Evolutionary conservation across 2,113 vertebrate genomes (phyloP).

Genomic region (Sturnus vulgaris): DNA sequence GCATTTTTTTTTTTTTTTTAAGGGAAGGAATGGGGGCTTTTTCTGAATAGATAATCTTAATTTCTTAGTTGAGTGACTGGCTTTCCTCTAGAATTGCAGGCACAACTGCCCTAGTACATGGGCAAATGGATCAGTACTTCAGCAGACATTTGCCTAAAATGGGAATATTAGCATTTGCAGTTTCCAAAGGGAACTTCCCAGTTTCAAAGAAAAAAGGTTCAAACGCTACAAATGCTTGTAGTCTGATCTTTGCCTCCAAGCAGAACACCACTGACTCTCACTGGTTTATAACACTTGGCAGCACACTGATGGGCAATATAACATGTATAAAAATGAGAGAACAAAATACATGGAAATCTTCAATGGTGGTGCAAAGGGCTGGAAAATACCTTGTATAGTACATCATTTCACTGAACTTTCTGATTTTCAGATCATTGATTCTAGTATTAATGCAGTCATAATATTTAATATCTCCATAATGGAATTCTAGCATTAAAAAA

Average conservation of each 20-base stretch:
- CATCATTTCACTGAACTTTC: slow-evolving; percentile 43
- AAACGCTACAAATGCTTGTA: not conserved
- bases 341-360: slow-evolving; percentile 19
- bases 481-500: not conserved
- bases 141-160: not conserved
- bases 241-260: not conserved
- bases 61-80: not conserved
- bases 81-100: not conserved
- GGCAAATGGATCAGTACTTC: not conserved
- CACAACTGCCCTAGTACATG: not conserved
- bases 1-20: not conserved
- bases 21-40: not conserved
- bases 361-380: not conserved
- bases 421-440: slow-evolving; percentile 58
- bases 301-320: slow-evolving; percentile 16
- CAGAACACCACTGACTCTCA: not conserved
- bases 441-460: slow-evolving; percentile 29
- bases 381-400: not conserved
- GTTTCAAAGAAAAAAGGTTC: not conserved
- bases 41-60: not conserved
- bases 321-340: slow-evolving; percentile 51
- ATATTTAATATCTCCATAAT: slow-evolving; percentile 20
- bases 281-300: not conserved
- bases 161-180: not conserved
- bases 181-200: not conserved